Base-by-base conservation (phyloP, 2,797 vertebrate species). In the Gallinago nigripennis region DNA sequence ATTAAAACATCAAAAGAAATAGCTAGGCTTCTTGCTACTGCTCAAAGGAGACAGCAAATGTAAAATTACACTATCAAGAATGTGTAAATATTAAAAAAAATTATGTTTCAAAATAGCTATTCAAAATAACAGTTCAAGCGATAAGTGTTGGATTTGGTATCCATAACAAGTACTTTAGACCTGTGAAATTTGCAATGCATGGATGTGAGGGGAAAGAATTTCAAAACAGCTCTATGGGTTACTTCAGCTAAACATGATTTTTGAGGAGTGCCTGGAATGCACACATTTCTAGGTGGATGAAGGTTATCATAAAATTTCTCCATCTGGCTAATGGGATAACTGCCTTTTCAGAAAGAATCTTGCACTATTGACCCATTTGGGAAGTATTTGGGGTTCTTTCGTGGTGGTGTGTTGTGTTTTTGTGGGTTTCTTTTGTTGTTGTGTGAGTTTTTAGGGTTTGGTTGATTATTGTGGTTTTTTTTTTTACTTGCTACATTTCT, bases 101-200 rank as follows among this genome's bases (percentile, higher is more conserved):
- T 33, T 28, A 2, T 10, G 12, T 45, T 90, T 75, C 13, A 50
- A 50, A 60, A 58, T 19, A 54, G 28, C 31, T 54, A 5, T 71
- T 68, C 35, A 81, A 23, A 81, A 31, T 41, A 80, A 48, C 33
- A 35, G 3, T 53, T 48, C 1, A 50, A 43, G 16, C 75, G 28
- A 41, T 63, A 45, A 15, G 27, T 21, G 23, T 31, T 75, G 20
- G 25, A 20, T 85, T 69, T 77, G 14, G 5, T 53, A 28, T 30
- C 82, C 1, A 2, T 11, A 56, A 5, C 4, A n/a, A 2, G 70
- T 57, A 14, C 5, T 83, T 45, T n/a, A 70, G 39, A 45, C 11
- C 7, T 28, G 27, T 43, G 24, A 46, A 27, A 28, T 35, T 65
- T 82, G 20, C 13, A 28, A 1, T 0, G 0, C 37, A 1, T 12